A percentile compares a stretch with the other conserved stretches of the same genome.
Conservation (phyloP, 2,113 vertebrate genomes). For the Oryzias celebensis region DNA sequence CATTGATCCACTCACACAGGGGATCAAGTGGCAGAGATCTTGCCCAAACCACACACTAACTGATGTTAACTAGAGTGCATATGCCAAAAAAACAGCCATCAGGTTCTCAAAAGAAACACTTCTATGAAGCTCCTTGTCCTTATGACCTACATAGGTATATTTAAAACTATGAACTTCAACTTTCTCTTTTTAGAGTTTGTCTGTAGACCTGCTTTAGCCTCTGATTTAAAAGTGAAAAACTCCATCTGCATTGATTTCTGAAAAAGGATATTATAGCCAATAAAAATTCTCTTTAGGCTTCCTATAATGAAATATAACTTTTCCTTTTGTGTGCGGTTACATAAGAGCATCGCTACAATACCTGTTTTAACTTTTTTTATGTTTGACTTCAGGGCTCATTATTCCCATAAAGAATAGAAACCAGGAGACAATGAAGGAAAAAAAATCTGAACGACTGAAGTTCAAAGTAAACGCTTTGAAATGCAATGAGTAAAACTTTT, state of each 20-base stretch:
- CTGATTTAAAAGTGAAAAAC: slow-evolving; percentile 2
- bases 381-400: no score
- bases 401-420: no score
- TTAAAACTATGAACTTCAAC: slow-evolving; percentile 29
- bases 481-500: no score
- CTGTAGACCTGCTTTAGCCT: neutral
- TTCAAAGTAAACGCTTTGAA: no score
- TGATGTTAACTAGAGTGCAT: neutral
- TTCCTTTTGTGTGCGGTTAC: no score
- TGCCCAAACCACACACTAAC: slow-evolving; percentile 13
- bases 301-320: no score
- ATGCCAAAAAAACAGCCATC: slow-evolving; percentile 3
- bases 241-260: slow-evolving; percentile 10
- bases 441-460: no score
- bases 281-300: no score
- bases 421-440: no score
- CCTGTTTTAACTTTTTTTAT: no score
- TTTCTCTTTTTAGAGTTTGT: slow-evolving; percentile 21
- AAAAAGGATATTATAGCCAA: neutral
- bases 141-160: slow-evolving; percentile 69
- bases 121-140: slow-evolving; percentile 55
- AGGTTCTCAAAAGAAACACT: slow-evolving; percentile 24
- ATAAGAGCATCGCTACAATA: no score
- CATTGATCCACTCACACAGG: slow-evolving; percentile 56
- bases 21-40: slow-evolving; percentile 29